Conservation (phyloP, 2,113 vertebrate species). For the Caranx melampygus region DNA sequence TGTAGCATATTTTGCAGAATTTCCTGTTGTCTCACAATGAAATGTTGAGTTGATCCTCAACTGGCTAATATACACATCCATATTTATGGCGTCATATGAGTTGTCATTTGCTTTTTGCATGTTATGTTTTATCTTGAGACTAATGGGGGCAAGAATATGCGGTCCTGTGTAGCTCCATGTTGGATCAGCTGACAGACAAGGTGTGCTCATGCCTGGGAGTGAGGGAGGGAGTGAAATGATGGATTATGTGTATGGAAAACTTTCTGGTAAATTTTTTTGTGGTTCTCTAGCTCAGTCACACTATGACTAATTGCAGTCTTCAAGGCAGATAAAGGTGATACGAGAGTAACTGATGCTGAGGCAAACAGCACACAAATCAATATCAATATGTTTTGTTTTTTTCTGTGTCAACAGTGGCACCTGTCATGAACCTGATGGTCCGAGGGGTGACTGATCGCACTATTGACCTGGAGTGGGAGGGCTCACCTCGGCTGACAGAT, state of each 20-base stretch:
- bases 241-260: not conserved
- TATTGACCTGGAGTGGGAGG: constrained; percentile 93
- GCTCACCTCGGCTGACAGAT: constrained; percentile 88
- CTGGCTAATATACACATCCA: not conserved
- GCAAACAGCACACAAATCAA: not conserved
- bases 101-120: not conserved
- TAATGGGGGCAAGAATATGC: not conserved
- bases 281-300: not conserved
- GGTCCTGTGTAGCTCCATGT: not conserved
- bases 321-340: not conserved
- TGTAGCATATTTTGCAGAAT: not conserved
- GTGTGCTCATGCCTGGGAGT: not conserved
- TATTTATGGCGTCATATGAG: not conserved
- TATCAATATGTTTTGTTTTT: not conserved
- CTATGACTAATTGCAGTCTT: not conserved
- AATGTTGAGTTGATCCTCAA: not conserved
- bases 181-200: not conserved
- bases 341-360: not conserved
- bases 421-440: constrained; percentile 90
- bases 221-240: not conserved
- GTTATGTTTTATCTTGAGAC: not conserved
- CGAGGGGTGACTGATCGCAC: constrained; percentile 88
- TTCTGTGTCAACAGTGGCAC: constrained; percentile 85
- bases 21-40: not conserved
- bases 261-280: not conserved